A percentile compares a stretch with the other conserved stretches of the same genome.
Conservation (phyloP, 1,140 invertebrate genomes). For the Platorchestia sp. region DNA sequence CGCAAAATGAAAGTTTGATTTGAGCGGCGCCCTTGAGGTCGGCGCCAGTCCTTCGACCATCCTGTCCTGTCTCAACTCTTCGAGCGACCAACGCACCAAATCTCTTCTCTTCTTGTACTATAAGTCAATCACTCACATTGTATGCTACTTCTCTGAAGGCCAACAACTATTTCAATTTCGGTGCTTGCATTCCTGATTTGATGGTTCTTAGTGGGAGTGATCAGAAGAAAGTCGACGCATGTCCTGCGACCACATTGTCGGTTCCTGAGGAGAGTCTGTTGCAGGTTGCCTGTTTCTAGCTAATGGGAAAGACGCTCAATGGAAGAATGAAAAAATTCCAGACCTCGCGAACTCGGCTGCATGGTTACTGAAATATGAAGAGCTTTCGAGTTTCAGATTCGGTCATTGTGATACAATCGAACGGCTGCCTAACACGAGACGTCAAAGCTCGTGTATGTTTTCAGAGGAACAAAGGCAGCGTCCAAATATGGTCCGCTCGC, state of each 20-base stretch:
- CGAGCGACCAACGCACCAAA: background rate
- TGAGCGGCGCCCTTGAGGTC: background rate
- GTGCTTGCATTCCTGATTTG: background rate
- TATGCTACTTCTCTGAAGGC: background rate
- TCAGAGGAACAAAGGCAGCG: background rate
- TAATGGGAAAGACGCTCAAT: conserved; percentile 43
- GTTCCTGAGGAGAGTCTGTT: conserved; percentile 7
- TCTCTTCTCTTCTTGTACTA: background rate
- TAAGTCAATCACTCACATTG: background rate
- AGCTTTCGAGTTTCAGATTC: background rate
- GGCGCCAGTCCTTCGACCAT: background rate
- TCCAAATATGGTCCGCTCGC: background rate
- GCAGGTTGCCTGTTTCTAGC: conserved; percentile 44
- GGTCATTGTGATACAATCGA: conserved; percentile 37
- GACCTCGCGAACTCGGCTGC: background rate
- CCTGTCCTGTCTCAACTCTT: background rate
- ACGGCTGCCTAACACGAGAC: conserved; percentile 5
- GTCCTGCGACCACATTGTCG: background rate
- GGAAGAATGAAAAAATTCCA: background rate
- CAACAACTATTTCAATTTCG: background rate
- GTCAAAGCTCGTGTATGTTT: background rate
- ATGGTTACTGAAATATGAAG: conserved; percentile 37
- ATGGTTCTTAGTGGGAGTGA: background rate
- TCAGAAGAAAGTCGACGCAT: background rate
- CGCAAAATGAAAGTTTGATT: background rate